phyloP scores from a whole-genome alignment of 2,113 vertebrate genomes.

The Trogon surrucura region DNA sequence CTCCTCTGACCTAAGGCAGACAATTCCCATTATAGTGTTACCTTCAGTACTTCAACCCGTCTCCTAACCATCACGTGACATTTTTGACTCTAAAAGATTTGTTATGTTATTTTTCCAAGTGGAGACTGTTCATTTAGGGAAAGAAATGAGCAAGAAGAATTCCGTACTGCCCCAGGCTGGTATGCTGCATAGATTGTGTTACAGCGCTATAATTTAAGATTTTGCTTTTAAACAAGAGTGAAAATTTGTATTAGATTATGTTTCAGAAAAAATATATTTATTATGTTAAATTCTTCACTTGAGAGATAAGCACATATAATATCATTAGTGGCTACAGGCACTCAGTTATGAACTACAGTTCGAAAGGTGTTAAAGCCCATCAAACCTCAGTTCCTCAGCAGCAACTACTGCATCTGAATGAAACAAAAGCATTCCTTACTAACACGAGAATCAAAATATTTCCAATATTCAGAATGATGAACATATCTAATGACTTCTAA shows the following conservation, averaged over 20 bases:
- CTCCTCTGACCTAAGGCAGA: background rate
- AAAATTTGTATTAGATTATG: background rate
- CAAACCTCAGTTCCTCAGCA: background rate
- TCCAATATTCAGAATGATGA: background rate
- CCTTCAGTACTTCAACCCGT: background rate
- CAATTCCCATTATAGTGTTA: background rate
- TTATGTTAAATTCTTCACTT: background rate
- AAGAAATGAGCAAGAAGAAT: background rate
- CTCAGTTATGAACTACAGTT: background rate
- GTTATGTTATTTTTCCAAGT: background rate
- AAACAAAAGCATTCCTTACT: background rate
- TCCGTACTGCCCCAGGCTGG: background rate
- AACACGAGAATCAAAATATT: background rate
- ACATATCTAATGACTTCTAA: background rate
- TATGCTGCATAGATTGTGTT: background rate
- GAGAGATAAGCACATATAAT: background rate
- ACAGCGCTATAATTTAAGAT: background rate
- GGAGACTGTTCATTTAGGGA: background rate
- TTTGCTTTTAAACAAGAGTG: background rate
- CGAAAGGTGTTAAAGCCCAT: background rate
- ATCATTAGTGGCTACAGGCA: background rate
- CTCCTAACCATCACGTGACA: background rate
- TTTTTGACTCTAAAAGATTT: background rate
- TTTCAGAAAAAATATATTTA: background rate
- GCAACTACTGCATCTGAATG: background rate